These are phyloP conservation scores for Megastigmus dorsalis DNA, from an alignment of 2,888 invertebrate genomes.

Conservation along the genomic window DNA sequence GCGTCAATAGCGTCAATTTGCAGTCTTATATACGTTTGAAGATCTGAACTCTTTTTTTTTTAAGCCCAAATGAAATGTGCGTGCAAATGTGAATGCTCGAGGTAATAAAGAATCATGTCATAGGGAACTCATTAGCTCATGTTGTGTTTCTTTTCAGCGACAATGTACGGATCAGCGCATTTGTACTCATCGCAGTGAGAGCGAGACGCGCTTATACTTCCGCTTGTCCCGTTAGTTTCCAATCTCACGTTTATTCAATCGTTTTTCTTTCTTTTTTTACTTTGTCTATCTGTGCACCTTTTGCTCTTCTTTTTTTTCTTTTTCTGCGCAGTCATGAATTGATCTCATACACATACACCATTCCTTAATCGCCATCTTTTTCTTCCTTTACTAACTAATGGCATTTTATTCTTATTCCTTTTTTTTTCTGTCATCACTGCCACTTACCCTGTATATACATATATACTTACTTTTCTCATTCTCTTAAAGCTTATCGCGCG, in stretches of 20 bases:
- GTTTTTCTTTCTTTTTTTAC: constrained; percentile 43
- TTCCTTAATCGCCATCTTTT: too few species aligned
- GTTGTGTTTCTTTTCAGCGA: constrained; percentile 71
- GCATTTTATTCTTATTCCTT: background rate
- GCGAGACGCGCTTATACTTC: constrained; percentile 64
- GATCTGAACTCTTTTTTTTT: too few species aligned
- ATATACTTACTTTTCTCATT: constrained; percentile 32
- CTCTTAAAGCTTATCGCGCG: constrained; percentile 60
- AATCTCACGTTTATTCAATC: constrained; percentile 54
- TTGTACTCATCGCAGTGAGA: constrained; percentile 69
- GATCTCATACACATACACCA: too few species aligned
- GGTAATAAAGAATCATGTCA: background rate
- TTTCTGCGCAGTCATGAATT: constrained; percentile 39
- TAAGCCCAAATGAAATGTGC: background rate
- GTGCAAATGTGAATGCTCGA: constrained; percentile 41
- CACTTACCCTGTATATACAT: background rate
- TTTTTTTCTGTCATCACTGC: background rate
- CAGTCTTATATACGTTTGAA: too few species aligned
- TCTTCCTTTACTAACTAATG: constrained; percentile 10
- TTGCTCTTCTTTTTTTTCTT: constrained; percentile 56
- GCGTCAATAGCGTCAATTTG: too few species aligned
- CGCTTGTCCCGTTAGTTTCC: constrained; percentile 68
- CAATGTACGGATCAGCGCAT: constrained; percentile 70
- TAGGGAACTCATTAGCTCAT: constrained; percentile 58
- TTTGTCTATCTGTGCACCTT: constrained; percentile 28